phyloP scores from a whole-genome alignment of 2,797 vertebrate species.

The Mus spretus region DNA sequence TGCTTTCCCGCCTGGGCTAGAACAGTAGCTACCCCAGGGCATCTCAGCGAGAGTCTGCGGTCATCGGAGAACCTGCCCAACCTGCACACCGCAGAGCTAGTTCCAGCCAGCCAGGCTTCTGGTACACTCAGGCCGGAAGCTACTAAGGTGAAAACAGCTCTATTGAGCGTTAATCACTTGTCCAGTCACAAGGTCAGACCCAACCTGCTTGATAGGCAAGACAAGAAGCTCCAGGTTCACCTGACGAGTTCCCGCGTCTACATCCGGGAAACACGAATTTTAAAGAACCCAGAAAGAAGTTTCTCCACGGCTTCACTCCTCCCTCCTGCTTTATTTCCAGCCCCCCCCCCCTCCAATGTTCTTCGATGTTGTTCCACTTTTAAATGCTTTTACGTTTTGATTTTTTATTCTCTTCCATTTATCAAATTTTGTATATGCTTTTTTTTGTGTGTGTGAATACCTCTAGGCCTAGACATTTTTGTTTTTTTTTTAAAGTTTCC shows the following conservation, averaged over 20 bases:
- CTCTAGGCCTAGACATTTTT: neutral
- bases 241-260: too few species aligned
- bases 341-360: too few species aligned
- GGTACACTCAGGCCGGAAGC: neutral
- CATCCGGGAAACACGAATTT: neutral
- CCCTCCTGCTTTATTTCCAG: too few species aligned
- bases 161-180: neutral
- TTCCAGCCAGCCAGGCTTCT: neutral
- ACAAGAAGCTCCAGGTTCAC: neutral
- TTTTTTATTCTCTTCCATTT: neutral
- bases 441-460: neutral
- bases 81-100: neutral
- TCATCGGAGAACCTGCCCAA: neutral
- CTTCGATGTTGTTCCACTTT: neutral
- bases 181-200: neutral
- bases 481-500: neutral
- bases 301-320: neutral
- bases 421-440: too few species aligned
- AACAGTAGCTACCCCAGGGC: neutral
- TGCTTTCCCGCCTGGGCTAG: neutral
- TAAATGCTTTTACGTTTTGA: neutral
- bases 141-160: neutral
- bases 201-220: neutral
- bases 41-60: neutral
- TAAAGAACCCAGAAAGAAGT: neutral